Conservation (phyloP, 2,797 vertebrate genomes). For the Coendou prehensilis region DNA sequence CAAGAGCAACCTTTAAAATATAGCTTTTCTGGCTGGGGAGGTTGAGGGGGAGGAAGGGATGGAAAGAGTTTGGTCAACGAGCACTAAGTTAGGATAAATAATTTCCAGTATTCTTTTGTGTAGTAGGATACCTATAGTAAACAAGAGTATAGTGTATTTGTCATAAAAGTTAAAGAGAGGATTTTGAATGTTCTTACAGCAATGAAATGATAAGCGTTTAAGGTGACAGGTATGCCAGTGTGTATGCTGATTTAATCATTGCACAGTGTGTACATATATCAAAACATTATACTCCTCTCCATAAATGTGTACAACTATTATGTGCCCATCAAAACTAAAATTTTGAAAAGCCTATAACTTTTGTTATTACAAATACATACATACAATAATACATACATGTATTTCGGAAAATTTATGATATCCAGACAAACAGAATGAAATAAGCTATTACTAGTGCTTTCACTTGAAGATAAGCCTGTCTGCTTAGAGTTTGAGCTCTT, state of each 20-base stretch:
- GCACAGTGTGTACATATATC: neutral
- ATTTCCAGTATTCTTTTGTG: neutral
- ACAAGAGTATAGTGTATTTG: neutral
- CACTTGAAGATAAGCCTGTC: neutral
- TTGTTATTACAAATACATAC: neutral
- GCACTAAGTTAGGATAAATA: neutral
- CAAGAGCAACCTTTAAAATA: neutral
- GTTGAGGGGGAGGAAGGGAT: neutral
- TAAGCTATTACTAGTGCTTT: neutral
- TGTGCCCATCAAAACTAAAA: neutral
- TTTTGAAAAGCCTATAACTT: neutral
- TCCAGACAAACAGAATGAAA: neutral
- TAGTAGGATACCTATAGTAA: neutral
- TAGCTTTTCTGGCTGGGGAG: neutral
- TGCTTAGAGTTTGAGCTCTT: neutral
- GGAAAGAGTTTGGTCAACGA: neutral
- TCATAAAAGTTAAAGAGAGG: neutral
- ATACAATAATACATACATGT: neutral
- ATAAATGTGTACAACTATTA: neutral
- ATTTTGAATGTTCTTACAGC: neutral
- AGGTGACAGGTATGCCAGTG: neutral
- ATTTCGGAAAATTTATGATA: slow-evolving; percentile 26
- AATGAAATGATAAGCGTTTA: neutral
- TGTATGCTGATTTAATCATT: neutral
- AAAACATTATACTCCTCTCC: neutral